Evolutionary conservation across 2,888 invertebrate species (phyloP), one percentile per base, ranked within the genome.

Genomic region (Coelopa pilipes): DNA sequence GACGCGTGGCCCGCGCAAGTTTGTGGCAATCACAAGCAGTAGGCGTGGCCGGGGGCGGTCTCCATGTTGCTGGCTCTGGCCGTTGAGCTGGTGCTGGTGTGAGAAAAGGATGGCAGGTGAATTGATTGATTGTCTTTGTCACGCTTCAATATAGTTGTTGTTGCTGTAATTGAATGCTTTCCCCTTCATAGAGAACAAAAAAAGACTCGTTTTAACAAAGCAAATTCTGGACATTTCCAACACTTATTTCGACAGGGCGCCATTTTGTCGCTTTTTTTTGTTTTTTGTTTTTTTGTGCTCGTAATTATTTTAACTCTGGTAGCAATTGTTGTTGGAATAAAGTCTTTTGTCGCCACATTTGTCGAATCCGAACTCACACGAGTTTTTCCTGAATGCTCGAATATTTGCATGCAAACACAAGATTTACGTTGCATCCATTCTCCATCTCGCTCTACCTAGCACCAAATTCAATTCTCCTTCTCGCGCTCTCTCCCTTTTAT

Each of bases 401-500:
- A 45, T 65, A 65, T 65, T 65, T 65, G 65, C 65, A 47, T 19
- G 65, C 65, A 46, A 65, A 65, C 65, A 47, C 17, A 46, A 65
- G 2, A 7, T 34, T 34, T 34, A 2, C 34, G 34, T 34, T 34
- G 2, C 34, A 34, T 34, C 7, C 34, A 34, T 34, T 34, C 34
- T 2, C 34, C 34, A 34, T 34, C 34, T 34, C 34, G 7, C 34
- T 34, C 34, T 34, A n/a, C n/a, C 34, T 4, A 34, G 7, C 34
- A 34, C 34, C 34, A 34, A 34, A 4, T 34, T 34, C 34, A 34
- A 4, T 34, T 34, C 34, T n/a, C n/a, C n/a, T n/a, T n/a, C 34
- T 34, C 34, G 2, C 34, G 34, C 34, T 34, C 34, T 34, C 34
- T 34, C 34, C 34, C 7, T 34, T 7, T 34, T 34, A 34, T 7